These are phyloP conservation scores for Lanius collurio DNA, from an alignment of 2,113 vertebrate species.

Conservation along the genomic window DNA sequence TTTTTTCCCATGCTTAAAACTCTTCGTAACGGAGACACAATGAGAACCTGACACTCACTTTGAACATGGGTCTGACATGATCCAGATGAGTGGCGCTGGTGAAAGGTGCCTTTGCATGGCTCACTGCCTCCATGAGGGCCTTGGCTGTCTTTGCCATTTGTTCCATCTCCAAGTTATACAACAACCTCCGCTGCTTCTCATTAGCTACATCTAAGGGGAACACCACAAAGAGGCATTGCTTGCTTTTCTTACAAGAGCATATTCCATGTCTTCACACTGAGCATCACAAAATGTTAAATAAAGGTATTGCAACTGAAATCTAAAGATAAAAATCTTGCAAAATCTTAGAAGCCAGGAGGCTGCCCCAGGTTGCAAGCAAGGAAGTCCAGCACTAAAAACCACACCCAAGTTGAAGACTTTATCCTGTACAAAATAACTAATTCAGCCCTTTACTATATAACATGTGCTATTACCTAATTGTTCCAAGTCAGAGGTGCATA, in stretches of 20 bases:
- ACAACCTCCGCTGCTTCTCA: slow-evolving; percentile 91
- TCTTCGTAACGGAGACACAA: neutral
- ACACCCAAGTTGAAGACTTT: neutral
- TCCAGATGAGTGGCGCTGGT: slow-evolving; percentile 96
- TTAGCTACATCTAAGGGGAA: slow-evolving; percentile 81
- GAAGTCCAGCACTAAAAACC: neutral
- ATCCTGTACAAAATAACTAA: neutral
- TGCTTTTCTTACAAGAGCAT: neutral
- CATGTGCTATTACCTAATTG: neutral
- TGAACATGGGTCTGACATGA: slow-evolving; percentile 97
- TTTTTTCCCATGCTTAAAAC: neutral
- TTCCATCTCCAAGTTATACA: slow-evolving; percentile 98
- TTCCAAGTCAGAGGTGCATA: neutral
- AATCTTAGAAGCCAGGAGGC: neutral
- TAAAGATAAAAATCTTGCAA: neutral
- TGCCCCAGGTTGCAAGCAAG: neutral
- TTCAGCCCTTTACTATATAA: neutral
- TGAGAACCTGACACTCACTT: slow-evolving; percentile 75
- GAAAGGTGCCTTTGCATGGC: slow-evolving; percentile 94
- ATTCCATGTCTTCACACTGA: rapidly evolving
- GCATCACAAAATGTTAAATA: neutral
- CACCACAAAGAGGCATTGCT: neutral
- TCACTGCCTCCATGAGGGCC: slow-evolving; percentile 96
- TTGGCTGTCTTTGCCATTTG: slow-evolving; percentile 99
- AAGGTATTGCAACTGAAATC: neutral